Evolutionary conservation across 1,140 invertebrate species (phyloP).

Genomic region (Drosophila ironensis): DNA sequence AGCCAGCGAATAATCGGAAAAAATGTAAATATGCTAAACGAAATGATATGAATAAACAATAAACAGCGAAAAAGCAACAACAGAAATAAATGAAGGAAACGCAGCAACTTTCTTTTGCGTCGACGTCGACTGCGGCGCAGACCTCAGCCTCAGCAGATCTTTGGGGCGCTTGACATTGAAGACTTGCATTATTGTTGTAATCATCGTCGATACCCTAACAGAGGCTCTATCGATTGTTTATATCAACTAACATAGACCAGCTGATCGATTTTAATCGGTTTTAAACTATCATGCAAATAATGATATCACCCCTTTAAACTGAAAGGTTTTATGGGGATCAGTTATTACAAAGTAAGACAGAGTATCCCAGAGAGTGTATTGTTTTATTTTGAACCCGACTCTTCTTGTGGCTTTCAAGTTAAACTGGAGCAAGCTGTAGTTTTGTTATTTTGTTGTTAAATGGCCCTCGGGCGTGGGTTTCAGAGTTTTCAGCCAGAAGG

Average conservation of each 20-base stretch:
- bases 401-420: no score
- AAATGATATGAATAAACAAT: conserved; percentile 41
- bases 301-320: no score
- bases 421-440: conserved; percentile 45
- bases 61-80: conserved; percentile 32
- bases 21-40: conserved; percentile 33
- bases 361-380: no score
- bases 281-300: no score
- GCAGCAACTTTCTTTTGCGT: conserved; percentile 64
- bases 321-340: no score
- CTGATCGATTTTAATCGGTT: no score
- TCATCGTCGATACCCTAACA: no score
- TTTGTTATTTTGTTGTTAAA: not conserved
- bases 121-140: not conserved
- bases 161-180: conserved; percentile 60
- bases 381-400: no score
- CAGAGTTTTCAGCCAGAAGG: conserved; percentile 1
- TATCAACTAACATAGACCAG: no score
- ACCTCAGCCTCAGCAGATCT: not conserved
- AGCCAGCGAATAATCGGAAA: conserved; percentile 27
- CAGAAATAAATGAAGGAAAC: conserved; percentile 38
- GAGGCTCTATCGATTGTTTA: no score
- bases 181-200: conserved; percentile 25
- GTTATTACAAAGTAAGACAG: no score
- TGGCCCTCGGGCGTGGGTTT: not conserved